phyloP scores from a whole-genome alignment of 2,888 invertebrate species.

The Lysandra bellargus region DNA sequence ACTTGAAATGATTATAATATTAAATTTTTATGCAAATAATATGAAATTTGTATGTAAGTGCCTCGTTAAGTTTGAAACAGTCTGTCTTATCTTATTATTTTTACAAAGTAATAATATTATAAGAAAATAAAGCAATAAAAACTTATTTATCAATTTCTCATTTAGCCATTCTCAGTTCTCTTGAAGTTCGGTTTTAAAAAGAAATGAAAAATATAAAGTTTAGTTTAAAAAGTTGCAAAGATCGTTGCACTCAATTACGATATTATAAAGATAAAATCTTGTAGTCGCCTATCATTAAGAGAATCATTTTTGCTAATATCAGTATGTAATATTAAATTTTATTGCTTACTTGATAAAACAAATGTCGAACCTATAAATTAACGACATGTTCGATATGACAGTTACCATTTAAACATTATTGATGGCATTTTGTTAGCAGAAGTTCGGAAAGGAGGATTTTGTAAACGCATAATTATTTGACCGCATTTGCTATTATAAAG shows the following conservation, averaged over 20 bases:
- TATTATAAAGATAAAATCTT: conserved; percentile 16
- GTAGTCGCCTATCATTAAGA: neutral
- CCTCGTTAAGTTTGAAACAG: too few relatives aligned
- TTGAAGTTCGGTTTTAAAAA: too few relatives aligned
- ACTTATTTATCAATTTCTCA: too few relatives aligned
- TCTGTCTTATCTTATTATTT: too few relatives aligned
- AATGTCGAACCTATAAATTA: conserved; percentile 26
- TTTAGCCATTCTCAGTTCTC: too few relatives aligned
- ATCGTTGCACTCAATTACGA: conserved; percentile 1
- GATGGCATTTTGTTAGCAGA: conserved; percentile 34
- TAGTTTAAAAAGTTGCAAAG: neutral
- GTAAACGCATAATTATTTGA: conserved; percentile 8
- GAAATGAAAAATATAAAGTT: too few relatives aligned
- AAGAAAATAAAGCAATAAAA: too few relatives aligned
- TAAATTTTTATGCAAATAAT: too few relatives aligned
- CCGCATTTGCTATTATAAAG: neutral
- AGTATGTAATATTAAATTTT: conserved; percentile 13
- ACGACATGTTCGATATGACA: conserved; percentile 26
- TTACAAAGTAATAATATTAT: too few relatives aligned
- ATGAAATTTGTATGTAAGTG: too few relatives aligned
- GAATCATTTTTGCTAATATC: neutral
- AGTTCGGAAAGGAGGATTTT: conserved; percentile 22
- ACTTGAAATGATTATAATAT: too few relatives aligned
- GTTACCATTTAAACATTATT: conserved; percentile 29
- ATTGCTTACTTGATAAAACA: conserved; percentile 22